A percentile compares a stretch with the other conserved stretches of the same genome.
Evolutionary conservation across 2,888 invertebrate genomes (phyloP).

Genomic region (Esperia sulphurella): DNA sequence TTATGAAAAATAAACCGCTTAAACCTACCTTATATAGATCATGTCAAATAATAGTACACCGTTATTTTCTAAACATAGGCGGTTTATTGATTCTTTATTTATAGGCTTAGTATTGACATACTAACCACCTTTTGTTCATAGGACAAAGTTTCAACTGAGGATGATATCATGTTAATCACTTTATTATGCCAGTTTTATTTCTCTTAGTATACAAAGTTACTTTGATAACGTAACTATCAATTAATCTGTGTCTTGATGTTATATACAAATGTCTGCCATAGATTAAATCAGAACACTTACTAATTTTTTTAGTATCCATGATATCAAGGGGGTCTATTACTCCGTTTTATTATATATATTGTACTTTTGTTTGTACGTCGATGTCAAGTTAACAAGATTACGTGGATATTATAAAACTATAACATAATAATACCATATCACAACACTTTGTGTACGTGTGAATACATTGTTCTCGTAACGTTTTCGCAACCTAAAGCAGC

Average conservation of each 20-base stretch:
- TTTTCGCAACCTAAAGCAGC: not conserved
- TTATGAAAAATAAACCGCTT: conserved; percentile 55
- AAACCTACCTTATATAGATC: conserved; percentile 31
- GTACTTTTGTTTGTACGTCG: not conserved
- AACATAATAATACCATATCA: not conserved
- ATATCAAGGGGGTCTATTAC: no score
- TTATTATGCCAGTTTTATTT: no score
- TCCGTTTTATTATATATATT: no score
- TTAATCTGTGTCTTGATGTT: no score
- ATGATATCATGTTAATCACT: no score
- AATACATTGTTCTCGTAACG: not conserved
- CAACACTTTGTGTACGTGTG: not conserved
- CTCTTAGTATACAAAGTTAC: no score
- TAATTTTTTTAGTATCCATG: no score
- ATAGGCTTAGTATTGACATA: conserved; percentile 4
- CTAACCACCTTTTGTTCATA: not conserved
- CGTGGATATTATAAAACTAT: no score
- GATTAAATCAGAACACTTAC: no score
- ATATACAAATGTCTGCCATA: no score
- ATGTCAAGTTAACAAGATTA: not conserved
- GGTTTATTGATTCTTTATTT: conserved; percentile 11
- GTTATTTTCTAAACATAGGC: conserved; percentile 33
- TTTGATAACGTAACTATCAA: no score
- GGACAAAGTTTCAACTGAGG: no score
- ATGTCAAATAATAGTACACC: conserved; percentile 24